phyloP scores from a whole-genome alignment of 1,140 invertebrate species.

The Ruditapes philippinarum region DNA sequence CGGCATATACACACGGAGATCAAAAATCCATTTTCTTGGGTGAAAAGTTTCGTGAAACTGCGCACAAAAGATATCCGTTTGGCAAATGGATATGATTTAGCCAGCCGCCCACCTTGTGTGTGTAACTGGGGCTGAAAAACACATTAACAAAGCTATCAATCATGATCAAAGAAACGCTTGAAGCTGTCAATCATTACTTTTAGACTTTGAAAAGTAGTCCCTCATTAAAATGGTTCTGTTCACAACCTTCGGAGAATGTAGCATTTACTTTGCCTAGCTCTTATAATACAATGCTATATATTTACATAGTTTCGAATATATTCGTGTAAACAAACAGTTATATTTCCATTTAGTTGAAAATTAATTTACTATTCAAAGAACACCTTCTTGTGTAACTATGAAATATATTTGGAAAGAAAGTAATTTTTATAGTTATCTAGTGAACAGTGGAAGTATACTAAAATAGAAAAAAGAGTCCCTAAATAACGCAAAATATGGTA shows the following conservation, averaged over 20 bases:
- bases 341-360: too few species aligned
- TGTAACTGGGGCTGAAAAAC: conserved; percentile 59
- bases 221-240: conserved; percentile 24
- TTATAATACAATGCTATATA: too few species aligned
- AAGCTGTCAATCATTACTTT: conserved; percentile 60
- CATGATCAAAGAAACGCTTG: conserved; percentile 65
- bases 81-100: conserved; percentile 12
- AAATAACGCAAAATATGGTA: too few species aligned
- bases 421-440: too few species aligned
- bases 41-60: conserved; percentile 64
- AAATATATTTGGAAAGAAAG: too few species aligned
- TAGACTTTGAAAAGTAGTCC: conserved; percentile 34
- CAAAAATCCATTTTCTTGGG: conserved; percentile 67
- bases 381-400: too few species aligned
- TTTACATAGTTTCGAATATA: too few species aligned
- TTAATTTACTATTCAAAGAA: too few species aligned
- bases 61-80: conserved; percentile 68
- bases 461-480: too few species aligned
- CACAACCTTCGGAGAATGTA: conserved; percentile 8
- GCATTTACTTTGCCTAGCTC: background rate
- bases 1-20: conserved; percentile 62
- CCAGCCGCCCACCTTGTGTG: conserved; percentile 60
- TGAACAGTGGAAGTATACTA: too few species aligned
- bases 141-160: conserved; percentile 66
- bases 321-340: too few species aligned